Conservation (phyloP, 2,888 invertebrate species). For the Cistogaster globosa region DNA sequence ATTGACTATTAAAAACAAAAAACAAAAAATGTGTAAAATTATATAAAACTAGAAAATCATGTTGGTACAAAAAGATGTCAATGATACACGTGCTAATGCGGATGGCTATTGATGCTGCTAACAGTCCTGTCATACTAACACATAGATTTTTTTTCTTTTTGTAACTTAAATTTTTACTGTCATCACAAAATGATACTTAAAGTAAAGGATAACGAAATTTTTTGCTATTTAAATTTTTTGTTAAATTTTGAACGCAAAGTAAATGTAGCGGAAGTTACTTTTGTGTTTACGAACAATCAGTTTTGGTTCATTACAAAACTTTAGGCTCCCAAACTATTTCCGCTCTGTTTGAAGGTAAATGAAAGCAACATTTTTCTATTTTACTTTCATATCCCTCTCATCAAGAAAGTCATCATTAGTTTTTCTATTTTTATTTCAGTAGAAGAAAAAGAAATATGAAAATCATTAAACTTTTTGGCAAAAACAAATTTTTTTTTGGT, state of each 20-base stretch:
- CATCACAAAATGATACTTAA: neutral
- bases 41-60: neutral
- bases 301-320: constrained; percentile 55
- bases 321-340: constrained; percentile 26
- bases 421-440: neutral
- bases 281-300: constrained; percentile 33
- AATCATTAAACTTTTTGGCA: constrained; percentile 26
- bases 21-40: neutral
- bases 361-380: constrained; percentile 27
- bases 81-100: neutral
- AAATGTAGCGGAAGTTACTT: constrained; percentile 31
- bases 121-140: neutral
- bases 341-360: constrained; percentile 25
- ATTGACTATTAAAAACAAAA: neutral
- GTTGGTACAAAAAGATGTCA: neutral
- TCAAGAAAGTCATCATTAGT: neutral
- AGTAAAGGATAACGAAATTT: neutral
- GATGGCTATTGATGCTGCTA: neutral
- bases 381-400: neutral
- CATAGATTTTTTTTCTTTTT: constrained; percentile 9
- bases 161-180: constrained; percentile 14
- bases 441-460: constrained; percentile 15
- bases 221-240: neutral
- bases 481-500: constrained; percentile 43
- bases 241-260: neutral